Base-by-base conservation (phyloP, 23 tunicate genomes). In the Phallusia fumigata region DNA sequence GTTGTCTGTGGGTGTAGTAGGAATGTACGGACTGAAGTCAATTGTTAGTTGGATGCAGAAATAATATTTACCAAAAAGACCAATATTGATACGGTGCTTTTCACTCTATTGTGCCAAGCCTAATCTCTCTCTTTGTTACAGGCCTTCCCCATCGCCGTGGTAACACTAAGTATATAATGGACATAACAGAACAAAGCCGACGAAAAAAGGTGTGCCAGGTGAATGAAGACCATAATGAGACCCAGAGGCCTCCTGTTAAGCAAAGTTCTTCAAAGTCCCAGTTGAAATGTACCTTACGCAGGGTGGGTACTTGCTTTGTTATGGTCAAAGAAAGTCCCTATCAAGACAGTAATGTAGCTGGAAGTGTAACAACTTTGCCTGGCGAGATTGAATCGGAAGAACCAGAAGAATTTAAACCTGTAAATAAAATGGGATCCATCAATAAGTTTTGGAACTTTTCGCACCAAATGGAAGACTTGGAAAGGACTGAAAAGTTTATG, bases 351-450 rank as follows among this genome's bases (percentile, higher is more conserved):
- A n/a, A 64, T 33, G 45, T 76, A 53, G 22, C 35, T 34, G 77
- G 85, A 11, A 81, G 82, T 8, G 15, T 22, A 34, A 87, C 86
- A 24, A 73, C 79, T 5, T 24, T 87, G 31, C 91, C 91, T 33
- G 91, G 91, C 0, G 86, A 31, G 34, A 81, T 87, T 64, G 86
- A 82, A 18, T 18, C 36, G 11, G 82, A 81, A 36, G 82, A 81
- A 32, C 75, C 49, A 22, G 24, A 22, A 21, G 28, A 16, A 21
- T 58, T 58, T 58, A 58, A 24, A 24, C 15, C 16, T 13, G 69
- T 16, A 58, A 24, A 22, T 24, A 58, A 22, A 58, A 58, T 58
- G 69, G 28, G 28, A 16, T 16, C 26, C 16, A 58, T 58, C 16
- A 58, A 58, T 24, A 58, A 58, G 28, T 58, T 58, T 58, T 58